phyloP scores from a whole-genome alignment of 2,113 vertebrate species.

The Proteles cristata region DNA sequence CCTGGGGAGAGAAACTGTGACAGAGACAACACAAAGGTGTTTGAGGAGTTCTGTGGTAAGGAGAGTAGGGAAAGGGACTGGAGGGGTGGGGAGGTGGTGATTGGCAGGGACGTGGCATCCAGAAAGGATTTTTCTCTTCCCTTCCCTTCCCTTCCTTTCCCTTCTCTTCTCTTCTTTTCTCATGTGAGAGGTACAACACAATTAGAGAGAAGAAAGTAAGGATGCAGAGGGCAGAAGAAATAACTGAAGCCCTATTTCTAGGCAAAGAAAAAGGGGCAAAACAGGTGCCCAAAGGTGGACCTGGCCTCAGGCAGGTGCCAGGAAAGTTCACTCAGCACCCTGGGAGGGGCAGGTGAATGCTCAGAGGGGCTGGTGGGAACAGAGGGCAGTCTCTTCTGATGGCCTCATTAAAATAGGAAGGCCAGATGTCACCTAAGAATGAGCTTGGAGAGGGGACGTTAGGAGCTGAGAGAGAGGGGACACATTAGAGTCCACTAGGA shows the following conservation, averaged over 20 bases:
- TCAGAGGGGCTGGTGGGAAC: neutral
- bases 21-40: neutral
- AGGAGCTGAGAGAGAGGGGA: neutral
- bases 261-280: neutral
- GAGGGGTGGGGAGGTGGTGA: too few relatives aligned
- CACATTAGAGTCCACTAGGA: neutral
- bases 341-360: neutral
- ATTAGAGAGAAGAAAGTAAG: neutral
- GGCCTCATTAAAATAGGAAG: constrained; percentile 12
- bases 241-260: neutral
- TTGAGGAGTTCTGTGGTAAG: neutral
- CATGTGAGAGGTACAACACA: neutral
- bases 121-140: neutral
- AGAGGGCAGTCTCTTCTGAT: neutral
- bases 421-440: neutral
- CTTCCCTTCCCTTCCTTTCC: neutral
- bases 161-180: too few relatives aligned
- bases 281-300: neutral
- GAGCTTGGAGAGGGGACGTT: neutral
- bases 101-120: neutral
- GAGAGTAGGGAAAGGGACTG: neutral
- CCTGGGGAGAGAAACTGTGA: neutral
- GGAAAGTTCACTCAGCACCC: neutral
- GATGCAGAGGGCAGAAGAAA: neutral
- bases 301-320: neutral